A percentile compares a stretch with the other conserved stretches of the same genome.
Conservation (phyloP, 2,113 vertebrate species). For the Carollia perspicillata region DNA sequence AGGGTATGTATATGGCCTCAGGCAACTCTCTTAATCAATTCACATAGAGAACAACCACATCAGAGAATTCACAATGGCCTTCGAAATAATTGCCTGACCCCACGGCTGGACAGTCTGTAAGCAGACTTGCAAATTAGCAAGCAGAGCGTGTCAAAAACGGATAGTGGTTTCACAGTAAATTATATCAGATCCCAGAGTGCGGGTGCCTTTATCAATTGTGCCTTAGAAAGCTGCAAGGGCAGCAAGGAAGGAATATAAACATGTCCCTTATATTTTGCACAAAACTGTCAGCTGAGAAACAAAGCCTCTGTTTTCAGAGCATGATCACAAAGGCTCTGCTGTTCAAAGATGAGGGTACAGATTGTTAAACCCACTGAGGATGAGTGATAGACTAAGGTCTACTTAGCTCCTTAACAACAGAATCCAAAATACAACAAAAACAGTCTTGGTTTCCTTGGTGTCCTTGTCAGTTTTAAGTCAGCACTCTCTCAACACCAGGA, state of each 20-base stretch:
- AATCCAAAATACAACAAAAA: background rate
- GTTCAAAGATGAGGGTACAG: background rate
- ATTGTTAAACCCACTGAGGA: background rate
- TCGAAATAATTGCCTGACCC: conserved; percentile 44
- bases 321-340: background rate
- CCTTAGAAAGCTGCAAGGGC: background rate
- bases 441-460: background rate
- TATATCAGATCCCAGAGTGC: background rate
- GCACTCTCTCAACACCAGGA: background rate
- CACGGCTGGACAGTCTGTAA: background rate
- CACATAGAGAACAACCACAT: background rate
- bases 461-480: conserved; percentile 53
- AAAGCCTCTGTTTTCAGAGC: background rate
- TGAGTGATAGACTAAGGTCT: background rate
- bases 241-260: background rate
- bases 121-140: conserved; percentile 34
- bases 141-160: conserved; percentile 25
- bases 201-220: background rate
- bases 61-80: background rate
- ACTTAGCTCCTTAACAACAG: background rate
- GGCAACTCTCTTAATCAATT: conserved; percentile 26
- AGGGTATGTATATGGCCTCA: background rate
- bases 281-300: background rate
- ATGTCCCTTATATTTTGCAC: background rate
- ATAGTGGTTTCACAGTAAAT: conserved; percentile 4